Conservation (phyloP, 2,888 invertebrate genomes). For the Ochlodes sylvanus region DNA sequence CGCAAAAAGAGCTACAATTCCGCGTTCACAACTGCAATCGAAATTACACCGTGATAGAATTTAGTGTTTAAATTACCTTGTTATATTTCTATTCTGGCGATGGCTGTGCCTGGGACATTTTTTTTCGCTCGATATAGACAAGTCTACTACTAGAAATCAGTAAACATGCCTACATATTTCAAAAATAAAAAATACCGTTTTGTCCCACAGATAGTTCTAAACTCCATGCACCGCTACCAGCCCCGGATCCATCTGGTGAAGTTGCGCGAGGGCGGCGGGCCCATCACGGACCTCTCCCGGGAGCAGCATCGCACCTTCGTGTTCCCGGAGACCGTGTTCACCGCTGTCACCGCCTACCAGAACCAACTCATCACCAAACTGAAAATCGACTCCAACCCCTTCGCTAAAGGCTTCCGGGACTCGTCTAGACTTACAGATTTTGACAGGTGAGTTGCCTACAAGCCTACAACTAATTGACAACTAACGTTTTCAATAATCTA, state of each 20-base stretch:
- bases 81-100: too few relatives aligned
- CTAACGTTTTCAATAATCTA: too few relatives aligned
- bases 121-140: too few relatives aligned
- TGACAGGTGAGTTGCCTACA: conserved; percentile 87
- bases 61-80: too few relatives aligned
- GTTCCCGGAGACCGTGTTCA: conserved; percentile 99
- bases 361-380: conserved; percentile 99
- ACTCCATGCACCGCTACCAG: conserved; percentile 99
- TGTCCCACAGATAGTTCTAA: conserved; percentile 95
- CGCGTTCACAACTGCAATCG: too few relatives aligned
- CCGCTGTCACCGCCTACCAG: conserved; percentile 99
- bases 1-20: too few relatives aligned
- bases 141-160: too few relatives aligned
- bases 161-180: too few relatives aligned
- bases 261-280: conserved; percentile 84
- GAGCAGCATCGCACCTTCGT: conserved; percentile 98
- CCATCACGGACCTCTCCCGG: conserved; percentile 93
- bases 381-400: conserved; percentile 99
- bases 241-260: conserved; percentile 98
- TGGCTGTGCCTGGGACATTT: too few relatives aligned
- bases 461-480: too few relatives aligned
- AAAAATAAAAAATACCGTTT: not conserved
- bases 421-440: conserved; percentile 97
- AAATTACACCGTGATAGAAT: too few relatives aligned
- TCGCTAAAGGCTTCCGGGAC: conserved; percentile 98